phyloP scores from a whole-genome alignment of 2,888 invertebrate genomes.

The Synanthedon formicaeformis region DNA sequence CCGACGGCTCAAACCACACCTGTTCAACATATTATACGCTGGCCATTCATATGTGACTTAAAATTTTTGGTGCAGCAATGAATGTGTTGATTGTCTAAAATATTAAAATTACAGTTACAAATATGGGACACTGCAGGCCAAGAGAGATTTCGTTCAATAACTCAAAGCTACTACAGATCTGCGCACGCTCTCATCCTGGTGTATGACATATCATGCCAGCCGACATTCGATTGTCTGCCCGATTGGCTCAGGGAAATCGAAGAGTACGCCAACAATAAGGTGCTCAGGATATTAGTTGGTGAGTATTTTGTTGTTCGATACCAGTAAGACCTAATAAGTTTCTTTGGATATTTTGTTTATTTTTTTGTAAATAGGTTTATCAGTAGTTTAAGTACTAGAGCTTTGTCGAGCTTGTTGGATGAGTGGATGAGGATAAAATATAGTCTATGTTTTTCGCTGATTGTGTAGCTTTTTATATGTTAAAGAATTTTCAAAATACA shows the following conservation, averaged over 20 bases:
- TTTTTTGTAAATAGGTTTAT: background rate
- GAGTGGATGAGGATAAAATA: no score
- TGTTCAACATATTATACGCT: no score
- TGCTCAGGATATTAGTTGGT: conserved; percentile 94
- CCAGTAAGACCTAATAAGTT: background rate
- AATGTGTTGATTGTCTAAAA: background rate
- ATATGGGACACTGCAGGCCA: conserved; percentile 99
- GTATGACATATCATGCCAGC: conserved; percentile 97
- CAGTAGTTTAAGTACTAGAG: background rate
- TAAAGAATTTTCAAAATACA: no score
- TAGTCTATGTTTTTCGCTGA: no score
- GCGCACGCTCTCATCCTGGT: conserved; percentile 97
- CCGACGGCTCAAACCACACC: no score
- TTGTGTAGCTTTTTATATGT: no score
- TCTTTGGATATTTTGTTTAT: background rate
- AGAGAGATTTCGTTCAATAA: conserved; percentile 96
- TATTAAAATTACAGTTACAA: conserved; percentile 84
- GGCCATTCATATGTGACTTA: no score
- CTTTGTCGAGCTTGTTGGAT: no score
- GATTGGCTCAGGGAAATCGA: conserved; percentile 98
- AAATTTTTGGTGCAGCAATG: no score
- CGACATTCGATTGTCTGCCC: conserved; percentile 96
- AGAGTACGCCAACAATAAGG: conserved; percentile 96
- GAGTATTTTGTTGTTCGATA: conserved; percentile 28
- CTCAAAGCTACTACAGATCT: conserved; percentile 97